These are phyloP conservation scores for Apistogramma diplotaenia DNA, from an alignment of 2,113 vertebrate species.

Conservation along the genomic window DNA sequence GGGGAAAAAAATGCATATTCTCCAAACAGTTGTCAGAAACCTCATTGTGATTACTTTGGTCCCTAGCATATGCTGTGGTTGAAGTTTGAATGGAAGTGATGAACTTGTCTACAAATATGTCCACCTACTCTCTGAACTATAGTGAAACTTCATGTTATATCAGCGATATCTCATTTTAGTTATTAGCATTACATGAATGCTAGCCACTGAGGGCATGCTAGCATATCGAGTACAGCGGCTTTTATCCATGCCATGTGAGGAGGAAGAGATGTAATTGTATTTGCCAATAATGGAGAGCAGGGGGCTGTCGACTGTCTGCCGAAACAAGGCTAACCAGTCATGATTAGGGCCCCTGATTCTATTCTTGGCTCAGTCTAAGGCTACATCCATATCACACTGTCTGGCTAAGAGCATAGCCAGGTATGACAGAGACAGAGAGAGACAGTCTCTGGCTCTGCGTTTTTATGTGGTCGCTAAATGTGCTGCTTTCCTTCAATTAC, in stretches of 20 bases:
- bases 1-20: background rate
- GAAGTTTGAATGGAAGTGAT: too few species aligned
- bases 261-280: slow-evolving; percentile 71
- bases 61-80: background rate
- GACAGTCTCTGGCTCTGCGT: slow-evolving; percentile 8
- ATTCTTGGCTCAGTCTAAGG: slow-evolving; percentile 48
- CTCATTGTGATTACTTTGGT: background rate
- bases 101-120: background rate
- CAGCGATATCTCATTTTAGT: slow-evolving; percentile 1
- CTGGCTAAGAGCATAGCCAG: slow-evolving; percentile 50
- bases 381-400: slow-evolving; percentile 35
- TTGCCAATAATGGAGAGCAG: slow-evolving; percentile 72
- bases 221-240: slow-evolving; percentile 31
- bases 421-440: slow-evolving; percentile 17
- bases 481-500: slow-evolving; percentile 65
- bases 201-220: slow-evolving; percentile 18
- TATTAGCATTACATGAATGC: slow-evolving; percentile 7
- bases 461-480: slow-evolving; percentile 51
- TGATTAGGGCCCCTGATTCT: slow-evolving; percentile 62
- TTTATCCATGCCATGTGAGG: slow-evolving; percentile 47
- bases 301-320: slow-evolving; percentile 60
- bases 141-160: background rate
- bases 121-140: background rate
- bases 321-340: slow-evolving; percentile 66
- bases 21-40: background rate